Conservation (phyloP, 2,113 vertebrate species). For the Ptilonorhynchus violaceus region DNA sequence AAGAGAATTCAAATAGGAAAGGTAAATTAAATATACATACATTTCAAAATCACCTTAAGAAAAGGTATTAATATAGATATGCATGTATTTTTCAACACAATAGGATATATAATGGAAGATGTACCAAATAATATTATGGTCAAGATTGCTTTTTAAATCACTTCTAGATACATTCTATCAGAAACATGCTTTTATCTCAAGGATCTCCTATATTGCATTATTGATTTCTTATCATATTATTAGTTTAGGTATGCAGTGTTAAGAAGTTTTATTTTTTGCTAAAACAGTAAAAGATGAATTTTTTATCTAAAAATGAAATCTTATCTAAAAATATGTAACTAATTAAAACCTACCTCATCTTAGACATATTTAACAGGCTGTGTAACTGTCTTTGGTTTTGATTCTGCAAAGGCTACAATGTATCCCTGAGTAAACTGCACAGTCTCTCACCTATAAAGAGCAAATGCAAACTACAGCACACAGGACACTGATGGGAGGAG, state of each 20-base stretch:
- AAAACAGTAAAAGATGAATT: not conserved
- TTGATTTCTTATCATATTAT: not conserved
- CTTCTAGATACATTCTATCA: not conserved
- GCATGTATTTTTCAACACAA: not conserved
- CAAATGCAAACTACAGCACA: not conserved
- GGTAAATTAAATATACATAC: not conserved
- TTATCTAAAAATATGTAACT: not conserved
- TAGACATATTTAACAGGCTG: not conserved
- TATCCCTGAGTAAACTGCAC: not conserved
- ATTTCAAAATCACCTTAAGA: not conserved
- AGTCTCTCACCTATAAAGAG: not conserved
- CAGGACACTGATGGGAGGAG: not conserved
- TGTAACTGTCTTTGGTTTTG: not conserved
- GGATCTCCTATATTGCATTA: not conserved
- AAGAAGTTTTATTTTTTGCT: not conserved
- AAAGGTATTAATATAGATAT: not conserved
- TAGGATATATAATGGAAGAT: not conserved
- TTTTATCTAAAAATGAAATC: not conserved
- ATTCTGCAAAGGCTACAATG: not conserved
- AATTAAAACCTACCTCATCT: not conserved
- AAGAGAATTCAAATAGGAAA: constrained; percentile 55
- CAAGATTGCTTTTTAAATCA: not conserved
- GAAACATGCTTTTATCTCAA: not conserved
- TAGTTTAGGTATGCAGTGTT: not conserved
- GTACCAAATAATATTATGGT: not conserved